A percentile compares a stretch with the other conserved stretches of the same genome.
Conservation (phyloP, 2,797 vertebrate species). For the Valencia hispanica region DNA sequence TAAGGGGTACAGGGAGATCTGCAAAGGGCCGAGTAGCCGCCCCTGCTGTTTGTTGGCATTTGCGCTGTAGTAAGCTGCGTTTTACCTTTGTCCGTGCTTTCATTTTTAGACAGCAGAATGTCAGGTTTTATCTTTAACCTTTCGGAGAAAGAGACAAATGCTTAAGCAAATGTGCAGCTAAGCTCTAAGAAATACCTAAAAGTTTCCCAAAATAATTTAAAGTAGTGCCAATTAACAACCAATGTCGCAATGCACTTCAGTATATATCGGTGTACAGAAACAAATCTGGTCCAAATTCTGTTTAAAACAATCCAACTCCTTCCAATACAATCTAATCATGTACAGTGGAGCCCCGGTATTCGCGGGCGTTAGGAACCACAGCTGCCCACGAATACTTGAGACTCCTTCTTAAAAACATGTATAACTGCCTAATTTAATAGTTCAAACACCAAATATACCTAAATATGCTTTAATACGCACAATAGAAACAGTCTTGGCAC, state of each 20-base stretch:
- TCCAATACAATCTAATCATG: too few species aligned
- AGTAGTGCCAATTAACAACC: background rate
- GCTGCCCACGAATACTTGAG: too few species aligned
- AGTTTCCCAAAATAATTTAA: background rate
- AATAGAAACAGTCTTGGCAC: too few species aligned
- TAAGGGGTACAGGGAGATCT: conserved; percentile 42
- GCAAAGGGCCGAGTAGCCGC: conserved; percentile 12
- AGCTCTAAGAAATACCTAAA: background rate
- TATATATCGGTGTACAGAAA: too few species aligned
- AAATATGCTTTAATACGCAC: too few species aligned
- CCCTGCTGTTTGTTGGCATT: conserved; percentile 55
- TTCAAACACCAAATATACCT: too few species aligned
- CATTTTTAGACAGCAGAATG: conserved; percentile 4
- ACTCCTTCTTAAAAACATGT: too few species aligned
- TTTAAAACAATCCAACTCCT: background rate
- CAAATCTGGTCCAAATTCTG: background rate
- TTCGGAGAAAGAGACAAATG: background rate
- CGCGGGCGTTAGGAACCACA: too few species aligned
- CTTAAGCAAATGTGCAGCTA: background rate
- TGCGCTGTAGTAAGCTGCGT: conserved; percentile 20
- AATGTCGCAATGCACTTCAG: too few species aligned
- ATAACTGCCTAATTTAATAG: too few species aligned
- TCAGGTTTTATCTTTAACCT: background rate
- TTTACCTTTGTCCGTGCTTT: conserved; percentile 33
- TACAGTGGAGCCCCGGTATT: too few species aligned